A percentile compares a stretch with the other conserved stretches of the same genome.
These are phyloP conservation scores for Pristionchus exspectatus DNA, from an alignment of 2,888 invertebrate genomes.

Conservation along the genomic window DNA sequence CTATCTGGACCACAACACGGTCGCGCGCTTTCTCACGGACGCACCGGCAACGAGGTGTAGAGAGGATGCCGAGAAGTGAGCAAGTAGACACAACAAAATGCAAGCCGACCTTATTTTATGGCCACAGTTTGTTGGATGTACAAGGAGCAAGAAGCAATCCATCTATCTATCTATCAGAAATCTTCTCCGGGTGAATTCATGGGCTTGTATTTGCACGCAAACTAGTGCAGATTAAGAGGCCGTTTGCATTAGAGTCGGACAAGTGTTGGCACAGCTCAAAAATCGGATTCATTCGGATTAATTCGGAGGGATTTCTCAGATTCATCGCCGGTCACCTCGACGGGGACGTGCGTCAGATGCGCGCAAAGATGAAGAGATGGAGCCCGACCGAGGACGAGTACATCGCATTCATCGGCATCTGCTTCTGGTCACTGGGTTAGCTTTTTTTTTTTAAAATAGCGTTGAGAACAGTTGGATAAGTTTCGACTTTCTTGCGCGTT, in stretches of 20 bases:
- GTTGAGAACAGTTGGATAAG: no score
- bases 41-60: neutral
- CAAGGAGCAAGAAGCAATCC: no score
- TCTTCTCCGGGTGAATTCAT: no score
- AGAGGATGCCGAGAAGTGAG: neutral
- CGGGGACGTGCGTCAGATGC: neutral
- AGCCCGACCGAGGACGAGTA: neutral
- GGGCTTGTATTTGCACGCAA: no score
- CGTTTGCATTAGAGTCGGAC: no score
- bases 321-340: neutral
- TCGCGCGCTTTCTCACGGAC: neutral
- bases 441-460: no score
- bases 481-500: no score
- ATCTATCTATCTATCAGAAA: no score
- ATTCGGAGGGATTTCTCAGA: neutral
- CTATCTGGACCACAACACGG: neutral
- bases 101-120: no score
- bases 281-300: neutral
- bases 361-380: neutral
- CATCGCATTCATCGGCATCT: neutral
- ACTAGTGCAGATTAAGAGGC: no score
- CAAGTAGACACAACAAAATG: no score
- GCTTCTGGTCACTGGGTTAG: constrained; percentile 1
- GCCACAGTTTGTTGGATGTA: no score
- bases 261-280: neutral